Base-by-base conservation (phyloP, 2,113 vertebrate species). In the Istiophorus platypterus region DNA sequence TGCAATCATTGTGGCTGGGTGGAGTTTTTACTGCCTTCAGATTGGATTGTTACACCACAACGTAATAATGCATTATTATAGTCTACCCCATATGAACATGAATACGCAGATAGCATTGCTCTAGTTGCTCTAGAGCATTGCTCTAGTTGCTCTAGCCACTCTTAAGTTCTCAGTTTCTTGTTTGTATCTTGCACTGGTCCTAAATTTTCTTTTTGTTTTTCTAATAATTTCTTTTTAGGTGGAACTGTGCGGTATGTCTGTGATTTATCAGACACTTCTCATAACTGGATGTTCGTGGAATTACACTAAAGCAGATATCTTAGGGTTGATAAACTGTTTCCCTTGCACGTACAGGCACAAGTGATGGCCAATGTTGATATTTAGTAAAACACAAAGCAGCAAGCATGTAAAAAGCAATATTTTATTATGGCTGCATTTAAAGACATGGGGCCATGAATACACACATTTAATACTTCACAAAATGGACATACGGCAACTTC, bases 21-120 rank as follows among this genome's bases (percentile, higher is more conserved):
- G 73, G 88, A 90, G 86, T 69, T 82, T 89, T 84, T 74, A 72
- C 75, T 84, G 84, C 85, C 74, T 91, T 93, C 86, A 92, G 92
- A 92, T 92, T 91, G 83, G 89, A 90, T 83, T 88, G 84, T 91
- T 81, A 79, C 74, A 90, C 74, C 81, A 76, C 76, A 80, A 85
- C 3, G 62, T 80, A 81, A 90, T 91, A 91, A 89, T 78, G 78
- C 29, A 24, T 82, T 72, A 66, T 86, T 89, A 79, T 84, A 85
- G 85, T 85, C 87, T 87, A 77, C 42, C 76, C 90, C 76, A 72
- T 59, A 87, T 81, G 63, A 84, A 84, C 76, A 39, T 73, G 63
- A 78, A 84, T 72, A 70, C 67, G 75, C 24, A 79, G 81, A 90
- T 72, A 88, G 72, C 74, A 69, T 8, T 22, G 29, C 45, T 76